Evolutionary conservation across 23 tunicate species (phyloP).

Genomic region (Botrylloides violaceus): DNA sequence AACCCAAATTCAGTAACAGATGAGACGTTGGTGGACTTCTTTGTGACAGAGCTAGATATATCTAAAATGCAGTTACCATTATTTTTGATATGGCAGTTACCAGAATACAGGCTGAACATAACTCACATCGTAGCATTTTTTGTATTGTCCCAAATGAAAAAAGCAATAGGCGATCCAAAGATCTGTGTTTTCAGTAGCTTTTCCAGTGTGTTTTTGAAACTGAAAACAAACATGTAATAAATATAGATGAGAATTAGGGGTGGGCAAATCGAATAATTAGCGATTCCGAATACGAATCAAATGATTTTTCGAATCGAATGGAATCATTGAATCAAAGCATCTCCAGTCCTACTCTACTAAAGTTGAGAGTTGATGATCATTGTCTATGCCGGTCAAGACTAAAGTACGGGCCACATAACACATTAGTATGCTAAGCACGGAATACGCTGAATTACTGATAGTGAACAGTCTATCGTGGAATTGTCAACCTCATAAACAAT

Average conservation of each 20-base stretch:
- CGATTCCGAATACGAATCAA: no score
- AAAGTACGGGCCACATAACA: no score
- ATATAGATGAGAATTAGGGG: not conserved
- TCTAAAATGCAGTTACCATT: slow-evolving; percentile 10
- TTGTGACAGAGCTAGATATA: slow-evolving; percentile 38
- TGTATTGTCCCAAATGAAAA: slow-evolving; percentile 90
- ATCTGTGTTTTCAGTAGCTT: slow-evolving; percentile 41
- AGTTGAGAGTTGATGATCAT: no score
- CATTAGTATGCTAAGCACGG: no score
- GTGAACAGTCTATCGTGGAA: no score
- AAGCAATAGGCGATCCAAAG: slow-evolving; percentile 84
- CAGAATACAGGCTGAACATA: not conserved
- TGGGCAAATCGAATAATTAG: not conserved
- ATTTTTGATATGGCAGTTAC: not conserved
- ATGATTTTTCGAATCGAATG: not conserved
- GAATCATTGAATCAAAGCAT: not conserved
- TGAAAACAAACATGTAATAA: not conserved
- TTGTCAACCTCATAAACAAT: no score
- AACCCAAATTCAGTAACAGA: slow-evolving; percentile 41
- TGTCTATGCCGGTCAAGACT: no score
- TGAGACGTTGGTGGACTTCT: slow-evolving; percentile 18
- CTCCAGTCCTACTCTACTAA: no score
- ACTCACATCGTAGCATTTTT: slow-evolving; percentile 57
- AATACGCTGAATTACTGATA: no score
- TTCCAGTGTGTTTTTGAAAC: slow-evolving; percentile 81